A percentile compares a stretch with the other conserved stretches of the same genome.
phyloP scores from a whole-genome alignment of 2,113 vertebrate species.

The Crocuta crocuta region DNA sequence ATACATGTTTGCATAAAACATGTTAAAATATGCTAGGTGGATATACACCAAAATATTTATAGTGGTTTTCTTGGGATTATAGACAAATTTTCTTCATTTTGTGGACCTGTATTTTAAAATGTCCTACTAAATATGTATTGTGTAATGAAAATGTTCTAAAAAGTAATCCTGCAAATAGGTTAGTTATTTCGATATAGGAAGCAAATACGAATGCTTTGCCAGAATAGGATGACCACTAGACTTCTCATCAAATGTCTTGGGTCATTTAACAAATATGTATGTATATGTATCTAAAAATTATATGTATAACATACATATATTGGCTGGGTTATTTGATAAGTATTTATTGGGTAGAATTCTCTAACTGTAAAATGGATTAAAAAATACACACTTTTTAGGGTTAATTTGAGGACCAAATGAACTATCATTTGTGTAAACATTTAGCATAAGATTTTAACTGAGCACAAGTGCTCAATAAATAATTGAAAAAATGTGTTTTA shows the following conservation, averaged over 20 bases:
- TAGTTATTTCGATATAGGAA: background rate
- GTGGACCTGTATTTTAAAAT: background rate
- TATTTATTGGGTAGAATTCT: slow-evolving; percentile 27
- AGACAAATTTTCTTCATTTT: background rate
- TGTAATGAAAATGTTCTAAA: slow-evolving; percentile 30
- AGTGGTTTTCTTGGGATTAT: background rate
- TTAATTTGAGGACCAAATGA: slow-evolving; percentile 7
- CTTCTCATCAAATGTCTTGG: background rate
- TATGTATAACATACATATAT: background rate
- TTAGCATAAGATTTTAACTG: slow-evolving; percentile 37
- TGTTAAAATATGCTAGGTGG: background rate
- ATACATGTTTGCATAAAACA: background rate
- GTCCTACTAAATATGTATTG: background rate
- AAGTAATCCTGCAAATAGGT: background rate
- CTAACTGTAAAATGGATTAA: background rate
- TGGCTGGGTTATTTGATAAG: slow-evolving; percentile 17
- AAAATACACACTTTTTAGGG: background rate
- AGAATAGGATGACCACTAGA: background rate
- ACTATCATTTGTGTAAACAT: background rate
- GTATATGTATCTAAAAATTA: background rate
- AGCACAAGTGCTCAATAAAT: slow-evolving; percentile 24
- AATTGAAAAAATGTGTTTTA: slow-evolving; percentile 9
- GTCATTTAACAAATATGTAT: slow-evolving; percentile 43
- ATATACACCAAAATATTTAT: background rate
- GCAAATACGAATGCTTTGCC: background rate